Base-by-base conservation (phyloP, 2,113 vertebrate species). In the Cisticola juncidis region DNA sequence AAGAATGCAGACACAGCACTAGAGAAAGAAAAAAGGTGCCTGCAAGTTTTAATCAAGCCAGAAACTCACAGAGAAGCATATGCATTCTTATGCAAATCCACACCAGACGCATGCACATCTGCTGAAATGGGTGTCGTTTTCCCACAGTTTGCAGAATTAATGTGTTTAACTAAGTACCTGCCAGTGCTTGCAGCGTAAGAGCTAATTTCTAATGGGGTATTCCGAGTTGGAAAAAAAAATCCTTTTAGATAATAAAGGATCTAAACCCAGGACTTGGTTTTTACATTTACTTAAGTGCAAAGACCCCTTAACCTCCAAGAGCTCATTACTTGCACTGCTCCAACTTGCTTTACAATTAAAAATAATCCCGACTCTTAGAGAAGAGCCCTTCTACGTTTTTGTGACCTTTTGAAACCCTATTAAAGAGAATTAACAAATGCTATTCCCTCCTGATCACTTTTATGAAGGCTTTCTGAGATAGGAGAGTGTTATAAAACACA, bases 61-160 rank as follows among this genome's bases (percentile, higher is more conserved):
- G 82, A 83, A 92, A 86, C 56, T 58, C 82, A 29, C 45, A 53
- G 91, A 95, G 92, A 60, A 88, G 84, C 84, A 76, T 40, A 78
- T 6, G 72, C 85, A 96, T 96, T 96, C 95, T 96, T 76, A 96
- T 96, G 94, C 89, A 96, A 97, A 96, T 94, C 33, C 7, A 12
- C 71, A 79, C 47, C 87, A 95, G 79, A 64, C 28, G 1, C 56
- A 89, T 5, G 40, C 74, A 87, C 95, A 95, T 90, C 95, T 95
- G 95, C 92, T 94, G 84, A 76, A 92, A 89, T 48, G 87, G 86
- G 79, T 90, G 90, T 93, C 58, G 5, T 50, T 95, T 95, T 95
- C 95, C 94, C 94, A 95, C 92, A 96, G 91, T 88, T 84, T 81
- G 84, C 89, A 94, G 89, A 96, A 96, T 94, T 92, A 92, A 94